Conservation (phyloP, 2,797 vertebrate species). For the Onychomys leucogaster region DNA sequence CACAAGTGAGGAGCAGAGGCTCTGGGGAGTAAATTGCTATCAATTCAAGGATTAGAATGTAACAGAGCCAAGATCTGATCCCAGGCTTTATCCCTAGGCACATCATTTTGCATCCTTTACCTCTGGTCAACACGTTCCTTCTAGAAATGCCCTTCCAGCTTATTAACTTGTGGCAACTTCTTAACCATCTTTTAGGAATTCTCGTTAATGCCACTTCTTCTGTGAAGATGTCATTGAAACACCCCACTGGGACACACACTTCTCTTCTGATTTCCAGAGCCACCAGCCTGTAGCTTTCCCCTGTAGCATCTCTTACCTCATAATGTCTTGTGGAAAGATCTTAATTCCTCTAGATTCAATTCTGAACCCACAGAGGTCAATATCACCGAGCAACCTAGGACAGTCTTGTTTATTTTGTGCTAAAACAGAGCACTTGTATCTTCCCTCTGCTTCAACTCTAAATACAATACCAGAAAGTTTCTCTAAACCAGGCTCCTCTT, state of each 20-base stretch:
- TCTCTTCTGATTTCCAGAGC: background rate
- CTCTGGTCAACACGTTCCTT: background rate
- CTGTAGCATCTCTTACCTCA: background rate
- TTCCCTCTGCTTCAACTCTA: background rate
- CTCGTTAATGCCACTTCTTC: background rate
- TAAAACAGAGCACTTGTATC: background rate
- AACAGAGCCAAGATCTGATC: background rate
- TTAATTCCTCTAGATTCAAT: slow-evolving; percentile 19
- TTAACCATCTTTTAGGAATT: background rate
- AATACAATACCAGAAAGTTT: background rate
- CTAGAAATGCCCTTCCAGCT: background rate
- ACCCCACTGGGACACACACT: background rate
- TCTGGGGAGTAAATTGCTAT: background rate
- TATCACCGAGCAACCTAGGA: background rate
- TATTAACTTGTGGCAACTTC: background rate
- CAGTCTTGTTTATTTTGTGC: background rate
- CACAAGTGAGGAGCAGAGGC: background rate
- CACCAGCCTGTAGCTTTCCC: background rate
- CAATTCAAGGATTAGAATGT: background rate
- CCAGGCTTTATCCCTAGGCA: background rate
- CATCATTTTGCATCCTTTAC: background rate
- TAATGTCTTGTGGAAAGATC: background rate
- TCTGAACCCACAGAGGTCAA: background rate
- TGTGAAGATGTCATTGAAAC: background rate
- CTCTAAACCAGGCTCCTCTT: background rate